Conservation (phyloP, 2,797 vertebrate species). For the Helicolenus hilgendorfi region DNA sequence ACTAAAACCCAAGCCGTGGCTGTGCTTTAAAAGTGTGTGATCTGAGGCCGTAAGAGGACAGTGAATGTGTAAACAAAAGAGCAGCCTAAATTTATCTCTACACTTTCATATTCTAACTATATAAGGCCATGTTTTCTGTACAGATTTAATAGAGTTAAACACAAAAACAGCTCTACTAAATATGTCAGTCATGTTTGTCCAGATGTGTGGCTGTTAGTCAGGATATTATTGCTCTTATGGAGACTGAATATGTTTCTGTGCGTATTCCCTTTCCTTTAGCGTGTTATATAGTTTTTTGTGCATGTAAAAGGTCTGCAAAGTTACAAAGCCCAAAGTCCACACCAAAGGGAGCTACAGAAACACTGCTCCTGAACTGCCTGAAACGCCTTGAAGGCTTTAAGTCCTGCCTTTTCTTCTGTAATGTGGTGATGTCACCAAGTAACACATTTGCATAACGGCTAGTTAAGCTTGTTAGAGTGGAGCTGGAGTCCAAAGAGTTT, state of each 20-base stretch:
- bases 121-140: slow-evolving; percentile 37
- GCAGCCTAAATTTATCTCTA: background rate
- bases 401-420: background rate
- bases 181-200: slow-evolving; percentile 27
- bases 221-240: slow-evolving; percentile 4
- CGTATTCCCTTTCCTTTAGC: background rate
- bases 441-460: background rate
- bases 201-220: slow-evolving; percentile 21
- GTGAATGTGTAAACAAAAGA: slow-evolving; percentile 23
- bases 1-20: background rate
- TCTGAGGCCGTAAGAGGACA: slow-evolving; percentile 8
- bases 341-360: background rate
- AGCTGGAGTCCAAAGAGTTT: background rate
- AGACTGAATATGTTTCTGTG: slow-evolving; percentile 14
- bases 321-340: too few species aligned
- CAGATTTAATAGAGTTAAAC: slow-evolving; percentile 26
- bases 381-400: background rate
- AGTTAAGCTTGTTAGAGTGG: background rate
- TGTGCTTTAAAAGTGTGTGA: slow-evolving; percentile 6
- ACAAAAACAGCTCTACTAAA: slow-evolving; percentile 33
- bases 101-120: slow-evolving; percentile 33
- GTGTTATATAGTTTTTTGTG: background rate
- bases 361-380: background rate
- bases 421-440: background rate
- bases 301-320: too few species aligned